Base-by-base conservation (phyloP, 2,797 vertebrate genomes). In the Buceros bicornis region DNA sequence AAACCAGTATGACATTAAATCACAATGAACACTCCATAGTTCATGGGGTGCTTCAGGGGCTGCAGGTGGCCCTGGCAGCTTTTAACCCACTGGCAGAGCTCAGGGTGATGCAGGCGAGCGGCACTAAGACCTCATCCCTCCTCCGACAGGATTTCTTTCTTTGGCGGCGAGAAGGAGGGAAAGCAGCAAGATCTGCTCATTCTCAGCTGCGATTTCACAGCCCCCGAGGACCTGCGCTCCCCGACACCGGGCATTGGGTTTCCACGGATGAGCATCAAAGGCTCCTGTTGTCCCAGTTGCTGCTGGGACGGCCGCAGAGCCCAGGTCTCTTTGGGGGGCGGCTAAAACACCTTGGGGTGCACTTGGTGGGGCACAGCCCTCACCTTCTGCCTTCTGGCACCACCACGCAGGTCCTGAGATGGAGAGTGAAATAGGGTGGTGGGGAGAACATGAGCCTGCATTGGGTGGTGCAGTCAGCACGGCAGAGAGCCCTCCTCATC, bases 141-240 rank as follows among this genome's bases (percentile, higher is more conserved):
- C 48, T 66, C 74, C 67, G 12, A 10, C 24, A 25, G 67, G 69
- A 2, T 19, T 33, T 66, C 11, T 57, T 65, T 26, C 51, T 37
- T 16, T 37, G 47, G 54, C 43, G 18, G 12, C 2, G 16, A 69
- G 53, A 11, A 65, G 80, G 48, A 65, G 62, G 62, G 40, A 45
- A 92, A 83, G 50, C 50, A 69, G 92, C 8, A 0, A 35, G 97
- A 53, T 97, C 98, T 97, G 97, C 81, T 97, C 89, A 96, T 94
- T 96, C 94, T 98, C 98, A 98, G 87, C 43, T 57, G 7, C 12
- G 1, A 91, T 97, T 72, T 96, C 95, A 42, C 60, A 14, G 53
- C 77, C 80, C 93, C 11, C 64, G 21, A 40, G 96, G 97, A 96
- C 29, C 76, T 31, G 16, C 0, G 2, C 31, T 54, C 88, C 95